Evolutionary conservation across 2,797 vertebrate species (phyloP).

Genomic region (Aplochiton taeniatus): DNA sequence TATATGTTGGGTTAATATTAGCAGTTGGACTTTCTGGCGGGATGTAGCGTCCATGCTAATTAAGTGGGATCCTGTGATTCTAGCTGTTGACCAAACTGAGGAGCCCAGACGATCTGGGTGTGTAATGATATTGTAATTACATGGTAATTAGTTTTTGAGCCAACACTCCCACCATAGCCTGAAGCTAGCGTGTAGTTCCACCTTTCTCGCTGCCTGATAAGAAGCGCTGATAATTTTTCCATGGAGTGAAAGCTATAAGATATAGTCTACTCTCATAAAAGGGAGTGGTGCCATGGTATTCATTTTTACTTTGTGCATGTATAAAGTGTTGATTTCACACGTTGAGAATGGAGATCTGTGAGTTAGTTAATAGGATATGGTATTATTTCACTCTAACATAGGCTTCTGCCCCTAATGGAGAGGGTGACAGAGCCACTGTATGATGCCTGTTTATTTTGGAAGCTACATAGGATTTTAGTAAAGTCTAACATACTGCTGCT

Average conservation of each 20-base stretch:
- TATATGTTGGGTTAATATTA: conserved; percentile 40
- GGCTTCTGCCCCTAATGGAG: too few relatives aligned
- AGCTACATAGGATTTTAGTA: too few relatives aligned
- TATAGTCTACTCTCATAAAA: conserved; percentile 20
- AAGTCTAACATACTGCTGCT: too few relatives aligned
- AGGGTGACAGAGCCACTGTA: too few relatives aligned
- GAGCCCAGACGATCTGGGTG: conserved; percentile 42
- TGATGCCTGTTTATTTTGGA: too few relatives aligned
- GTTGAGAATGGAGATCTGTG: conserved; percentile 18
- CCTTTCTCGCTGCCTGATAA: conserved; percentile 39
- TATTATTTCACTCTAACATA: conserved; percentile 42
- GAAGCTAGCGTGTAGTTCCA: conserved; percentile 29
- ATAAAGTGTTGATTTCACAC: conserved; percentile 53
- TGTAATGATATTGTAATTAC: conserved; percentile 75
- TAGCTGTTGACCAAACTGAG: conserved; percentile 28
- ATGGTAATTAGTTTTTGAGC: conserved; percentile 68
- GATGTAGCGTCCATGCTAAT: conserved; percentile 53
- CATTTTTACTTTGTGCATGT: conserved; percentile 24
- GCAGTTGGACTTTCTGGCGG: conserved; percentile 36
- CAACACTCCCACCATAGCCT: conserved; percentile 38
- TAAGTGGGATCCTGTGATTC: conserved; percentile 36
- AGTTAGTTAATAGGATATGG: conserved; percentile 3
- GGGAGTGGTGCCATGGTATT: conserved; percentile 13
- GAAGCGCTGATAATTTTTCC: conserved; percentile 47
- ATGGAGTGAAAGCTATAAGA: conserved; percentile 47